Percentiles rank a stretch among this genome's conserved stretches.
phyloP scores from a whole-genome alignment of 2,113 vertebrate genomes.

The Odontesthes bonariensis region DNA sequence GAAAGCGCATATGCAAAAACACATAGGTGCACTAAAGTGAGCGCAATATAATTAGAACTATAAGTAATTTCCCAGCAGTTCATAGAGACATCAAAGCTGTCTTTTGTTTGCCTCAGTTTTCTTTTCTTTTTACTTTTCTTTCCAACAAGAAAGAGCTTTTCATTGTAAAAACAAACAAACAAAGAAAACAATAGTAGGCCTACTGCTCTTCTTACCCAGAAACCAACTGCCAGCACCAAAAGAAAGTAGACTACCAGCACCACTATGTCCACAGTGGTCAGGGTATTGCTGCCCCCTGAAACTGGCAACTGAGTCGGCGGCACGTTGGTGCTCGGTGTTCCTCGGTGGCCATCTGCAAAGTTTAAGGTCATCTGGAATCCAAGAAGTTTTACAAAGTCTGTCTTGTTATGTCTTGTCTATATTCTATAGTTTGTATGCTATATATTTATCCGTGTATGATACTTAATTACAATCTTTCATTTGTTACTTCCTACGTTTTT shows the following conservation, averaged over 20 bases:
- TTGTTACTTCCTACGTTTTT: too few species aligned
- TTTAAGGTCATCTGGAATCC: conserved; percentile 36
- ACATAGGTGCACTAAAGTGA: too few species aligned
- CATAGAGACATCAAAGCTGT: not conserved
- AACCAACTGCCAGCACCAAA: conserved; percentile 61
- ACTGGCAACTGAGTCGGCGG: not conserved
- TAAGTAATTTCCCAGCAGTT: not conserved
- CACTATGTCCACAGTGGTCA: conserved; percentile 56
- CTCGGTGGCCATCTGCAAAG: not conserved
- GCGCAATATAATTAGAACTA: not conserved
- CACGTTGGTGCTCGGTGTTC: conserved; percentile 9
- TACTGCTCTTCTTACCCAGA: conserved; percentile 69
- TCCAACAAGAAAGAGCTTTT: not conserved
- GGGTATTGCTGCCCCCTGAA: not conserved
- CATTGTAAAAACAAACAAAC: not conserved
- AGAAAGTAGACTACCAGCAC: conserved; percentile 69
- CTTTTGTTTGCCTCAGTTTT: not conserved
- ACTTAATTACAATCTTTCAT: too few species aligned
- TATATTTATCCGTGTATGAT: too few species aligned
- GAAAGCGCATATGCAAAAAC: too few species aligned
- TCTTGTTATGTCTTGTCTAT: too few species aligned
- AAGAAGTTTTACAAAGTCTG: not conserved
- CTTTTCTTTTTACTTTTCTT: too few species aligned
- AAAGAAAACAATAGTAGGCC: too few species aligned
- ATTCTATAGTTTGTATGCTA: too few species aligned